These are phyloP conservation scores for Huso huso DNA, from an alignment of 2,797 vertebrate species.

Conservation along the genomic window DNA sequence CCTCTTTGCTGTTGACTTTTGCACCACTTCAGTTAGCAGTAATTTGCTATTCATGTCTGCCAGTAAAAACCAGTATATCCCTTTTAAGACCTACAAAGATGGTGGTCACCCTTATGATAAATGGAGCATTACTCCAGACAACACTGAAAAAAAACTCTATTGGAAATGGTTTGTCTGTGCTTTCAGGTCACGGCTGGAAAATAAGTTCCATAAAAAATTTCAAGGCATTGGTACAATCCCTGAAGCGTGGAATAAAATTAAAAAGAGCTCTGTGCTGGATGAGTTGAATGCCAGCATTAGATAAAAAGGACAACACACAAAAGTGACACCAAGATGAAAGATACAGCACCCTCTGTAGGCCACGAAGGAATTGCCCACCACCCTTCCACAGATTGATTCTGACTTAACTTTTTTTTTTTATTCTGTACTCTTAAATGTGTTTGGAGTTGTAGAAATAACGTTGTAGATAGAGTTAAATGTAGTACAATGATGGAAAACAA, in stretches of 20 bases:
- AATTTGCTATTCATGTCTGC: not conserved
- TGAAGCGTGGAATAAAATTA: not conserved
- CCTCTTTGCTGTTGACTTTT: slow-evolving; percentile 8
- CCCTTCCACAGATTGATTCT: too few species aligned
- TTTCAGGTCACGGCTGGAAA: slow-evolving; percentile 9
- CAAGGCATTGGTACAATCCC: slow-evolving; percentile 3
- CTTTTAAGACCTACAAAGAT: slow-evolving; percentile 8
- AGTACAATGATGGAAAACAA: too few species aligned
- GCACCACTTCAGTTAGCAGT: slow-evolving; percentile 10
- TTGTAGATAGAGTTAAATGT: too few species aligned
- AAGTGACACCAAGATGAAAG: too few species aligned
- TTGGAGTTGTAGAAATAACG: too few species aligned
- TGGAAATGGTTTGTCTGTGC: slow-evolving; percentile 23
- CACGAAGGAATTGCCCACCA: too few species aligned
- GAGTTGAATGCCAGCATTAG: not conserved
- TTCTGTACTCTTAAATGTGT: too few species aligned
- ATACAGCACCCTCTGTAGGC: too few species aligned
- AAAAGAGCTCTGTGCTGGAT: not conserved
- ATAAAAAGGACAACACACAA: too few species aligned
- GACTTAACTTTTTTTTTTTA: too few species aligned
- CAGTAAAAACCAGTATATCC: not conserved
- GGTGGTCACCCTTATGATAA: slow-evolving; percentile 11
- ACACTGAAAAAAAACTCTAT: slow-evolving; percentile 1
- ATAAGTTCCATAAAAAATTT: slow-evolving; percentile 7
- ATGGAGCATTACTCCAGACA: slow-evolving; percentile 14